Evolutionary conservation across 2,888 invertebrate species (phyloP), one percentile per base, ranked within the genome.

Genomic region (Tenthredo mesomela): DNA sequence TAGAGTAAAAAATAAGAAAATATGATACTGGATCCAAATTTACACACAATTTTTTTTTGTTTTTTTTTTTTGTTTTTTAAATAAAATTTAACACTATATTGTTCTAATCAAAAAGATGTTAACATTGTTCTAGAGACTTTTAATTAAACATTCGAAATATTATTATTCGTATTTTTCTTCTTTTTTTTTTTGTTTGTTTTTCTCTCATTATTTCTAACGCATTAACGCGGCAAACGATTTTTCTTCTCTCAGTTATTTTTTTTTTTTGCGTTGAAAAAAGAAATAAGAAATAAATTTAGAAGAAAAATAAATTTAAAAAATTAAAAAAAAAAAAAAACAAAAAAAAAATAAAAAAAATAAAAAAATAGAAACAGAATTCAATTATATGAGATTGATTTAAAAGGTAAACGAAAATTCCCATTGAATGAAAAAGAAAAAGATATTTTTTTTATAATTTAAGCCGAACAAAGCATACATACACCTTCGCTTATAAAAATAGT

Each of bases 401-500:
- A 25, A 21, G 21, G 84, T 82, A 83, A 43, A 83, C 85, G 58
- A 80, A 75, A 84, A 84, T n/a, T 84, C 70, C 75, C 80, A 85
- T 84, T 71, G 78, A 84, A 47, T 71, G 78, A 84, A 47, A 84
- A 47, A 61, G 70, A 47, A 61, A 75, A 85, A 47, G 29, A 37
- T 9, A 40, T 67, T 73, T 85, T 86, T 73, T 86, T 86, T 77
- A 85, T 87, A 87, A 88, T 86, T 87, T 87, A 33, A 87, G 86
- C 84, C 77, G 82, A 87, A 90, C 88, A 90, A 92, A 91, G 90
- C 89, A 90, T 91, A 91, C 92, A 92, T 90, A 91, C 90, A 91
- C 88, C 86, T 90, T 89, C 87, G 89, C 89, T 91, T 93, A 93
- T 92, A 92, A 93, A 93, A 93, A 93, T 92, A 93, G 90, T 91